Evolutionary conservation across 2,113 vertebrate species (phyloP).

Genomic region (Fukomys damarensis): DNA sequence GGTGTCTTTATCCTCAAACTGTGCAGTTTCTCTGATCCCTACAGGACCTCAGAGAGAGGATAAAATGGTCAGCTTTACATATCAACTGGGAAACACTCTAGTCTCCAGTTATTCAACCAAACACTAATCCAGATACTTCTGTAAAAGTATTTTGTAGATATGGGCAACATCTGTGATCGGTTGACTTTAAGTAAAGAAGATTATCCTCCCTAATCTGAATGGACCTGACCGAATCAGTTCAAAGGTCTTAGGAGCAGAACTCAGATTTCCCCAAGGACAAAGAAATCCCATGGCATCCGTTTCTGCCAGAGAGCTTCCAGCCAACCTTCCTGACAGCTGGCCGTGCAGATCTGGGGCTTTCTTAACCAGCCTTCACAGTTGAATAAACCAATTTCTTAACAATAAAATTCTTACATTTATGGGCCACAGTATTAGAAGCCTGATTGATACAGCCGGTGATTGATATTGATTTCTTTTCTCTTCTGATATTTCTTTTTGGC

Average conservation of each 20-base stretch:
- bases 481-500: background rate
- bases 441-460: background rate
- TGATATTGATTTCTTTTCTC: background rate
- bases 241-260: conserved; percentile 6
- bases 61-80: background rate
- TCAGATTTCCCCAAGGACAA: background rate
- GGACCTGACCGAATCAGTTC: background rate
- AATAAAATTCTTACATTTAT: background rate
- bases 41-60: background rate
- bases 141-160: conserved; percentile 3
- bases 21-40: background rate
- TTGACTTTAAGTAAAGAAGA: conserved; percentile 30
- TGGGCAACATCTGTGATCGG: background rate
- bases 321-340: background rate
- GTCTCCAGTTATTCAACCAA: background rate
- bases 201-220: background rate
- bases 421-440: background rate
- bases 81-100: background rate
- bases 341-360: background rate
- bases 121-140: background rate
- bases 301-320: background rate
- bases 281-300: background rate
- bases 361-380: background rate
- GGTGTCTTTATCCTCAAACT: background rate
- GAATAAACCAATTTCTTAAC: background rate